Conservation (phyloP, 1,140 invertebrate species). For the Achatina immaculata region DNA sequence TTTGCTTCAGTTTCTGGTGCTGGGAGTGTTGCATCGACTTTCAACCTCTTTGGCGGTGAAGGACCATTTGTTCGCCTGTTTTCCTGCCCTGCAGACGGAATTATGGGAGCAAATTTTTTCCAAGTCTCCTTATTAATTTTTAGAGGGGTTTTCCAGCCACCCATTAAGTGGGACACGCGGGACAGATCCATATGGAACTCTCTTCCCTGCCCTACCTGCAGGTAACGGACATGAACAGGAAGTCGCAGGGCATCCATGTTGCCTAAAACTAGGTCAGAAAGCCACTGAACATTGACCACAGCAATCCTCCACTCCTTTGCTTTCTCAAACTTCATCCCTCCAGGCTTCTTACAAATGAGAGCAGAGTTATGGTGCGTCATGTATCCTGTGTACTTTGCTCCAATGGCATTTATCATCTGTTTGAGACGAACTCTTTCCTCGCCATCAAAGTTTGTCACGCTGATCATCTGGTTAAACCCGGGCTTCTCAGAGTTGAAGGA, state of each 20-base stretch:
- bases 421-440: conserved; percentile 86
- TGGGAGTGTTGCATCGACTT: conserved; percentile 4
- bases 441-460: conserved; percentile 87
- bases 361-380: conserved; percentile 75
- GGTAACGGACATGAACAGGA: conserved; percentile 86
- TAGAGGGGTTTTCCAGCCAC: conserved; percentile 33
- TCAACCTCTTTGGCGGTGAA: conserved; percentile 31
- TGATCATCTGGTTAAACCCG: conserved; percentile 78
- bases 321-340: conserved; percentile 88
- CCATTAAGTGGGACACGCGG: conserved; percentile 89
- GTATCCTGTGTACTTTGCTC: conserved; percentile 83
- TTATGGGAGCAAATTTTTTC: conserved; percentile 13
- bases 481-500: conserved; percentile 79
- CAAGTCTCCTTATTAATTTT: conserved; percentile 35
- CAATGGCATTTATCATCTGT: conserved; percentile 84
- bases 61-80: conserved; percentile 22
- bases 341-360: conserved; percentile 77
- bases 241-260: conserved; percentile 83
- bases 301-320: conserved; percentile 88
- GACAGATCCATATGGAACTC: conserved; percentile 90
- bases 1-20: conserved; percentile 1
- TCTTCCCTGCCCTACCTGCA: conserved; percentile 84
- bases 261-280: conserved; percentile 92
- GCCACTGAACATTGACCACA: conserved; percentile 92
- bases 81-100: conserved; percentile 23